These are phyloP conservation scores for Lottia scabra DNA, from an alignment of 2,888 invertebrate genomes.

Conservation along the genomic window DNA sequence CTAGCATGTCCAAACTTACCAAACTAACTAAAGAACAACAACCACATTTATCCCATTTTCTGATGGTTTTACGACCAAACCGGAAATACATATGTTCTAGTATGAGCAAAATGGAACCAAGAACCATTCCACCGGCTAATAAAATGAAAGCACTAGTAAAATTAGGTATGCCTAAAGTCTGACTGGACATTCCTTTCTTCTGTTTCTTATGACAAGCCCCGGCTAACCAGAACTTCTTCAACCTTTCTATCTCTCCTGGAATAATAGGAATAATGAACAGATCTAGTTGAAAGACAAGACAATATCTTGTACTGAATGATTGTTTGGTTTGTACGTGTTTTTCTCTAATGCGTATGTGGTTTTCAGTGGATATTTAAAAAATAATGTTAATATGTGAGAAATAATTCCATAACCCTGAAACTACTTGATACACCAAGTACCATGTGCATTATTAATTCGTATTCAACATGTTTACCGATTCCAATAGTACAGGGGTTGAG, in stretches of 20 bases:
- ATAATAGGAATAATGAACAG: constrained; percentile 12
- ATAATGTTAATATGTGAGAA: no score
- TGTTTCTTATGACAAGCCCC: constrained; percentile 90
- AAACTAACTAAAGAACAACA: constrained; percentile 95
- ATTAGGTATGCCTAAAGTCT: constrained; percentile 77
- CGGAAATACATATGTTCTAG: constrained; percentile 95
- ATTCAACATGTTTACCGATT: no score
- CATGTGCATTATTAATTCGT: no score
- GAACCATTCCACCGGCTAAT: constrained; percentile 91
- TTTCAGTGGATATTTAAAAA: no score
- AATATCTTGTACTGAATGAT: constrained; percentile 83
- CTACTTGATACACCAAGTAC: no score
- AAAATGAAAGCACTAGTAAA: constrained; percentile 97
- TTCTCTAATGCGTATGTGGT: no score
- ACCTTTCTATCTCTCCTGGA: constrained; percentile 89
- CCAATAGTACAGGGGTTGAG: no score
- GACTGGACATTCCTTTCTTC: constrained; percentile 79
- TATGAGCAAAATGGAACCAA: constrained; percentile 87
- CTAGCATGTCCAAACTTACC: constrained; percentile 74
- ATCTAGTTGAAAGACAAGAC: no score
- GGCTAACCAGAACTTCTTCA: constrained; percentile 94
- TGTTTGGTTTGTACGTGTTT: no score
- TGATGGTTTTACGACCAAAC: constrained; percentile 72
- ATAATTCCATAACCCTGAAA: no score
- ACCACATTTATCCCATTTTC: constrained; percentile 80